Evolutionary conservation across 2,797 vertebrate genomes (phyloP).

Genomic region (Parotocinclus haroldoi): DNA sequence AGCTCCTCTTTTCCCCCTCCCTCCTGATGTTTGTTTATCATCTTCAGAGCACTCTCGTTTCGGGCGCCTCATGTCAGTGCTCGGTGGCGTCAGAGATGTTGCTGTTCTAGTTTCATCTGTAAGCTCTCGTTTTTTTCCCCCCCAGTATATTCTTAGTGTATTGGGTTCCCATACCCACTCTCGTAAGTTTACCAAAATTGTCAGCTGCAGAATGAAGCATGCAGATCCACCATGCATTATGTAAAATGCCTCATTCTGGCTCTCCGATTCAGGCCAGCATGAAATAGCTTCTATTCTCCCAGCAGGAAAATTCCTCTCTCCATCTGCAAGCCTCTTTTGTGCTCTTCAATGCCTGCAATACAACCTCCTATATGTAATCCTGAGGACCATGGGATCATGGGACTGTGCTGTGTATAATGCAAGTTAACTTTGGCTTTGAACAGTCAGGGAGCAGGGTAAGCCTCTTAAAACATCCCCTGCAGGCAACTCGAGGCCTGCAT

Average conservation of each 20-base stretch:
- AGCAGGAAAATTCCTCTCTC: constrained; percentile 1
- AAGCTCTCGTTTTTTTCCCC: constrained; percentile 26
- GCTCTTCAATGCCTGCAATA: constrained; percentile 33
- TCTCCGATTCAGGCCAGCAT: constrained; percentile 5
- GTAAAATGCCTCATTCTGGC: constrained; percentile 16
- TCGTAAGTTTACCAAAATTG: constrained; percentile 32
- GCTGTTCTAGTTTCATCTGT: constrained; percentile 12
- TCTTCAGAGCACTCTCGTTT: constrained; percentile 68
- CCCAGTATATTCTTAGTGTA: constrained; percentile 6
- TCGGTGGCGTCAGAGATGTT: constrained; percentile 38
- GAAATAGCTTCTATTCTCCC: background rate
- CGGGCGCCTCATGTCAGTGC: constrained; percentile 68
- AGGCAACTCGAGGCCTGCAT: background rate
- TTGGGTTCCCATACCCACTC: constrained; percentile 19
- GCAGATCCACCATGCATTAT: constrained; percentile 20
- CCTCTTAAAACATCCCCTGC: constrained; percentile 6
- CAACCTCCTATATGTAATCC: constrained; percentile 27
- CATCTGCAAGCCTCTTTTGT: constrained; percentile 5
- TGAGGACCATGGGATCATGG: constrained; percentile 9
- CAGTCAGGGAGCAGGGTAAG: background rate
- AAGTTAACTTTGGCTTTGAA: constrained; percentile 12
- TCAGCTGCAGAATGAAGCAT: constrained; percentile 27
- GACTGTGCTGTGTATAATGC: background rate
- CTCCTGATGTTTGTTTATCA: constrained; percentile 66
- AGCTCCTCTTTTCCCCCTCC: constrained; percentile 37